phyloP scores from a whole-genome alignment of 2,888 invertebrate species.

The Andricus curvator region DNA sequence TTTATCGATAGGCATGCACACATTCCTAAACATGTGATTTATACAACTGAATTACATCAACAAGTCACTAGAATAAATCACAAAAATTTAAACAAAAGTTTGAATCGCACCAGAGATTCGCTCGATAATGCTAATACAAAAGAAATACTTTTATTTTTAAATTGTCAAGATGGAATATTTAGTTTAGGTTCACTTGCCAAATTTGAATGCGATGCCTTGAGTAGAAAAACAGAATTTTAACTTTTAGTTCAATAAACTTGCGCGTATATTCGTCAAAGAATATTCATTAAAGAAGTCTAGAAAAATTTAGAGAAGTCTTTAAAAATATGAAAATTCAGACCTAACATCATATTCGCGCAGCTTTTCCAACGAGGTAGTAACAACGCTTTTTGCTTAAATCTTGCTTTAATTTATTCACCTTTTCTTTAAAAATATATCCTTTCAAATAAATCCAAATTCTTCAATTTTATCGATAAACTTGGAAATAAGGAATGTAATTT shows the following conservation, averaged over 20 bases:
- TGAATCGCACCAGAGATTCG: neutral
- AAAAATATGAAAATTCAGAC: constrained; percentile 30
- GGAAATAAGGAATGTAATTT: neutral
- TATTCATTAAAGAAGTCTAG: neutral
- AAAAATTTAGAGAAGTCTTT: neutral
- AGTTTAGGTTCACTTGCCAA: neutral
- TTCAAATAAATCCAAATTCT: neutral
- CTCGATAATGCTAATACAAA: neutral
- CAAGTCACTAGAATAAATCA: neutral
- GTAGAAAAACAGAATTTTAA: neutral
- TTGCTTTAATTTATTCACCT: neutral
- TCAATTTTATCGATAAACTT: neutral
- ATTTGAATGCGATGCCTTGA: neutral
- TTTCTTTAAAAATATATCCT: neutral
- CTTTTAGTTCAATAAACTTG: neutral
- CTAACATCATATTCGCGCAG: neutral
- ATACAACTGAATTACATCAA: neutral
- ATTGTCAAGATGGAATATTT: neutral
- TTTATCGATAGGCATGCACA: neutral
- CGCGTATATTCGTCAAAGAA: constrained; percentile 4
- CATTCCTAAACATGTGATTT: neutral
- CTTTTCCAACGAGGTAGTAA: neutral
- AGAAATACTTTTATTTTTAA: neutral
- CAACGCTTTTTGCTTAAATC: neutral
- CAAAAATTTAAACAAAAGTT: neutral